Evolutionary conservation across 1,140 invertebrate genomes (phyloP), one percentile per base, ranked within the genome.

Genomic region (Linepithema humile): DNA sequence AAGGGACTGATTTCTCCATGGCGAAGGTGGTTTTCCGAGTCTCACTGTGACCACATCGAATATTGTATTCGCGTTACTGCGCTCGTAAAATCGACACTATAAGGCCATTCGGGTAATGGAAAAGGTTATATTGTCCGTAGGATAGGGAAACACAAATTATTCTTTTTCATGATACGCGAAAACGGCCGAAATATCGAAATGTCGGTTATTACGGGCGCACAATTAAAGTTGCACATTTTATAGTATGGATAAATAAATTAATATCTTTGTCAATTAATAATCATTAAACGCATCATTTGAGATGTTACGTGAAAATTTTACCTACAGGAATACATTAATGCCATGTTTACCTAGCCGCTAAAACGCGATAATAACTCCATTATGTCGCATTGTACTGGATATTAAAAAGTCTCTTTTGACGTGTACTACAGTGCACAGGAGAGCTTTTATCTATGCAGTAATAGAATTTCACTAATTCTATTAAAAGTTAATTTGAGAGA

Each of bases 21-120:
- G 96, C 50, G 95, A 95, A 0, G 95, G 95, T 3, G 95, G 95
- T 92, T 95, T 95, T 55, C 95, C 95, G 69, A 94, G 91, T 95
- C 96, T 84, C 92, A 94, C 92, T 95, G 87, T 7, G 40, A 35
- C 40, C 73, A 77, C 73, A 64, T 75, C 73, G 59, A 77, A 65
- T 77, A 77, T 64, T 77, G 73, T 77, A 77, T 48, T 35, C 59
- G 29, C 43, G 20, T 77, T 77, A 77, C 20, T 65, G 62, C 29
- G 20, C 45, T 48, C 40, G 59, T 65, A 77, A 77, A 77, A 7
- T 77, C 57, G 40, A 77, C n/a, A 65, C 73, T 65, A 64, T 65
- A 77, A 10, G n/a, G 29, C 40, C n/a, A 48, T 77, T 77, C 62
- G 40, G 20, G 4, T 77, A 77, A 65, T 77, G 9, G 7, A 20